Conservation (phyloP, 1,140 invertebrate genomes). For the Pseudomyrmex gracilis region DNA sequence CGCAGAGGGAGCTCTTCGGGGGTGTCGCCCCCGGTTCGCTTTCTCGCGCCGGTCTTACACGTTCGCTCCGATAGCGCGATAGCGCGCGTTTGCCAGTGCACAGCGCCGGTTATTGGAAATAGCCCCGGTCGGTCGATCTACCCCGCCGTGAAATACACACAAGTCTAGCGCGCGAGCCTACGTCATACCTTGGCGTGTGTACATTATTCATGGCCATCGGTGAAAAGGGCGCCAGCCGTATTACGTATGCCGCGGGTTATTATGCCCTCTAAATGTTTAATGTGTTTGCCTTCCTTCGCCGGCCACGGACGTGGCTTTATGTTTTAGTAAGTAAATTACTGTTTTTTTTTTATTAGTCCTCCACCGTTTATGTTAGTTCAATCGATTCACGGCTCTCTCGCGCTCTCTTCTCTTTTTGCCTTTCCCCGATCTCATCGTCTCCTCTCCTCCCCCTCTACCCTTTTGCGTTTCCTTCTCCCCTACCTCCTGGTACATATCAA, state of each 20-base stretch:
- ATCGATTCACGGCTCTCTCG: constrained; percentile 81
- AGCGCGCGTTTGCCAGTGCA: constrained; percentile 59
- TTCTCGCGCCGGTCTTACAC: constrained; percentile 42
- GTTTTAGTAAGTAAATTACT: constrained; percentile 87
- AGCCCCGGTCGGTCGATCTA: constrained; percentile 74
- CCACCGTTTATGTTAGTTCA: constrained; percentile 84
- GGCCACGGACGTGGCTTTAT: constrained; percentile 83
- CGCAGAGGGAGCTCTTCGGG: constrained; percentile 59
- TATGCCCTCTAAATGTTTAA: constrained; percentile 86
- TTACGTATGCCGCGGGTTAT: constrained; percentile 85
- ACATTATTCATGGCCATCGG: constrained; percentile 85
- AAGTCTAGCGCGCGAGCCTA: constrained; percentile 74
- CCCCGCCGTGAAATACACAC: constrained; percentile 76
- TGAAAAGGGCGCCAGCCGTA: constrained; percentile 84
- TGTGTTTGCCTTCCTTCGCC: constrained; percentile 86
- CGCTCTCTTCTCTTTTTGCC: not conserved
- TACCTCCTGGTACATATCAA: not conserved
- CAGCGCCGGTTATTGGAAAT: constrained; percentile 72
- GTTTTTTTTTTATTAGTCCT: constrained; percentile 84
- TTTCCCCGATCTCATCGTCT: not conserved
- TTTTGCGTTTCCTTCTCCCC: not conserved
- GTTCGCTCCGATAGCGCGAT: constrained; percentile 63
- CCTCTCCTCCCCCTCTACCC: not conserved
- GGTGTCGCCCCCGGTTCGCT: not conserved
- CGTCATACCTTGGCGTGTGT: constrained; percentile 83